phyloP scores from a whole-genome alignment of 2,113 vertebrate genomes.

The Mixornis gularis region DNA sequence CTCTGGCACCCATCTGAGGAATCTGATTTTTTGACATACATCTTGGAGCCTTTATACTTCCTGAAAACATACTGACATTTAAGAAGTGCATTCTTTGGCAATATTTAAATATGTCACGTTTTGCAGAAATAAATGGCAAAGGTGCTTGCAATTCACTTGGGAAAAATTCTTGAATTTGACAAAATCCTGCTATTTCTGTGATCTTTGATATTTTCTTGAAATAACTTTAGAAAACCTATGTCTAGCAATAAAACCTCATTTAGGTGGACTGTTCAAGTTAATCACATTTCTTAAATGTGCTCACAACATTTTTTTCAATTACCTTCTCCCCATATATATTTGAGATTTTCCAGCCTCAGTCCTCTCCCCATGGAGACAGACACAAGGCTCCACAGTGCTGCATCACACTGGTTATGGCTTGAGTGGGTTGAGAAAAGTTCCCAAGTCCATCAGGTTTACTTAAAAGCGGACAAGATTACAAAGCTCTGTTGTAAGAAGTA shows the following conservation, averaged over 20 bases:
- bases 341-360: constrained; percentile 75
- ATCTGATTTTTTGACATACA: neutral
- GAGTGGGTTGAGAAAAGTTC: constrained; percentile 72
- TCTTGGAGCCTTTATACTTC: neutral
- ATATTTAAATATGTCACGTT: neutral
- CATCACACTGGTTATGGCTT: constrained; percentile 63
- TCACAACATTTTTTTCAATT: neutral
- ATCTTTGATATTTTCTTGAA: constrained; percentile 50
- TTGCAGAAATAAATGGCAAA: constrained; percentile 19
- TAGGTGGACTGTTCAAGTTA: neutral
- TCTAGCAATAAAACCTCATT: constrained; percentile 3
- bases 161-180: constrained; percentile 13
- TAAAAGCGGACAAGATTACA: constrained; percentile 8
- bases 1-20: neutral
- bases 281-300: neutral
- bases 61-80: constrained; percentile 39
- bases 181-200: constrained; percentile 14
- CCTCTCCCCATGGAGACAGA: constrained; percentile 66
- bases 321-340: constrained; percentile 76
- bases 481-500: neutral
- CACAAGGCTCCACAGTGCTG: constrained; percentile 67
- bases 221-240: neutral
- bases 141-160: constrained; percentile 26
- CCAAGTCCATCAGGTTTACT: constrained; percentile 75
- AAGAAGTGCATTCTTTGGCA: constrained; percentile 5